Base-by-base conservation (phyloP, 1,140 invertebrate species). In the Manduca sexta region DNA sequence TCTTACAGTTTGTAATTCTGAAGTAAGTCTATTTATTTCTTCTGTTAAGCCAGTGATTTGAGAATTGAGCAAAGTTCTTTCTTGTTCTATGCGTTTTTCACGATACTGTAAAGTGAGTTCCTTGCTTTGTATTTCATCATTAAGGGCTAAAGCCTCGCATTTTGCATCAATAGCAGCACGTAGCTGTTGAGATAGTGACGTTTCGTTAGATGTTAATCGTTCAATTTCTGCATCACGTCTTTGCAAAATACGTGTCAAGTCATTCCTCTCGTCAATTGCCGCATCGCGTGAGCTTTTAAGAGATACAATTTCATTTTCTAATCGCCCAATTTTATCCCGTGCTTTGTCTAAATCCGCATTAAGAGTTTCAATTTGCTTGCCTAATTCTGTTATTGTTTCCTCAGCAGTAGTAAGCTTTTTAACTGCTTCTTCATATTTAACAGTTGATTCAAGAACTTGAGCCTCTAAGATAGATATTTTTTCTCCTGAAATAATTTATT, bases 71-170 rank as follows among this genome's bases (percentile, higher is more conserved):
- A 95, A 87, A 8, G 86, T 78, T 53, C 90, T 89, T 80, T 97
- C 95, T 76, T 94, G 92, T 59, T 95, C 92, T 37, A 96, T 84
- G n/a, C 93, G 86, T 67, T 93, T 93, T 81, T 96, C 94, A 78
- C 92, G 93, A 68, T 91, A 93, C 54, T 96, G 91, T 15, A 95
- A 73, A 7, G 91, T 89, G 15, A 95, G 84, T 82, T 96, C 92
- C 64, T 92, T 91, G 56, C 92, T 93, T 57, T 92, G 89, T 13
- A 95, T 86, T 86, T 96, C 95, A 83, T 96, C 93, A 42, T 92
- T 88, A 40, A 92, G 89, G 12, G 91, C 89, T 16, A 97, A 72
- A 4, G 94, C 94, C 85, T 95, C 93, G 86, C 93, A 95, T 86
- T 97, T 97, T 3, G 92, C 88, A 53, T 89, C 84, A 48, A 94